Evolutionary conservation across 2,888 invertebrate genomes (phyloP), one percentile per base, ranked within the genome.

Genomic region (Bedellia somnulentella): DNA sequence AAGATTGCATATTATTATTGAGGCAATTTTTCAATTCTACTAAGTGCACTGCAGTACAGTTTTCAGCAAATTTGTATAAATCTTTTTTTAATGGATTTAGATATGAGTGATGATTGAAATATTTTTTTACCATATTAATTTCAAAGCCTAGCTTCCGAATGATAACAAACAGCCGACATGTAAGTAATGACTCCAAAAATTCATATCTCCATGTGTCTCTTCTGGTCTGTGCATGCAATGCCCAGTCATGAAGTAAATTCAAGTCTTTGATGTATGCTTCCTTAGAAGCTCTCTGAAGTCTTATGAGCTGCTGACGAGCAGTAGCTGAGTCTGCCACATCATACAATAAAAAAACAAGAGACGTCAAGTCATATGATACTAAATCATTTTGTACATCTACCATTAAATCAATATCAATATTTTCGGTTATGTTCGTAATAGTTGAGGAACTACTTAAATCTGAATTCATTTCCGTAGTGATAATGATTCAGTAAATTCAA

Each of bases 261-360:
- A 61, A 39, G 24, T 55, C 56, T 13, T 45, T 52, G 3, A 43
- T 42, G 4, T 46, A 39, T n/a, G 43, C 33, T 35, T 63, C 64
- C 33, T 46, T 56, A 2, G 52, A 52, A 13, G 67, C 47, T 27
- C 59, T 45, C 42, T 71, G 63, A 35, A 55, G 61, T 3, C 71
- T 52, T 18, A 52, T 47, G 4, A 73, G 48, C 6, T 62, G 49
- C 38, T 71, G 59, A 18, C 18, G 5, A 6, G 5, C 18, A 25
- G 73, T 42, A 3, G 73, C 73, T 2, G 67, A 68, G 34, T 64
- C 59, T 1, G 73, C 64, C 8, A 57, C 46, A 24, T 71, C 63
- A 32, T 75, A 75, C 2, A 75, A 39, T 4, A 75, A 49, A 39
- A 73, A 75, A 13, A 73, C 71, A 11, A 75, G 39, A 2, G 73